A percentile compares a stretch with the other conserved stretches of the same genome.
Evolutionary conservation across 2,113 vertebrate genomes (phyloP).

Genomic region (Planiliza haematocheilus): DNA sequence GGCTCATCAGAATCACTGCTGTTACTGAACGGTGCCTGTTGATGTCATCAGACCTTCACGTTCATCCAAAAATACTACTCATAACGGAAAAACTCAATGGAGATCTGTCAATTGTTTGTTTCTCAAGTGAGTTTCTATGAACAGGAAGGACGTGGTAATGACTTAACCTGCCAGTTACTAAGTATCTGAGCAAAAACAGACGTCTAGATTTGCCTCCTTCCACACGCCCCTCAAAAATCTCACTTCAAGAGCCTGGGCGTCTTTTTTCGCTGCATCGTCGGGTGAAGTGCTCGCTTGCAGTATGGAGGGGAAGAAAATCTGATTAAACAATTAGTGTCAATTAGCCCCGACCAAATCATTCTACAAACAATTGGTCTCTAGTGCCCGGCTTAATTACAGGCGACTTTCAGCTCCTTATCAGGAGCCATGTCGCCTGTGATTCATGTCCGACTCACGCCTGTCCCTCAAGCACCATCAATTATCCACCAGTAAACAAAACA

Average conservation of each 20-base stretch:
- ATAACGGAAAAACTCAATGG: not conserved
- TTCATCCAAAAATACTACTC: constrained; percentile 30
- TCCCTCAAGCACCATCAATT: constrained; percentile 99
- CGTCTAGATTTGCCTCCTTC: not conserved
- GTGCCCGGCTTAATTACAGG: constrained; percentile 98
- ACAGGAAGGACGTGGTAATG: not conserved
- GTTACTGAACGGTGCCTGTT: constrained; percentile 29
- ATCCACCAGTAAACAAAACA: constrained; percentile 95
- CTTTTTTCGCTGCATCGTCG: constrained; percentile 52
- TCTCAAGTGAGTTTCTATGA: not conserved
- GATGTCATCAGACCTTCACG: constrained; percentile 41
- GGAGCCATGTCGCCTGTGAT: constrained; percentile 90
- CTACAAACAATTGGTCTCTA: constrained; percentile 99
- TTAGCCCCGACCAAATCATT: constrained; percentile 98
- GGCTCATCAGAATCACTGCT: constrained; percentile 47
- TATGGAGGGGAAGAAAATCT: constrained; percentile 91
- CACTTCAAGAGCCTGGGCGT: constrained; percentile 25
- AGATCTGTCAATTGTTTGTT: constrained; percentile 20
- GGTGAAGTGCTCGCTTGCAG: constrained; percentile 76
- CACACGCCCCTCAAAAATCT: not conserved
- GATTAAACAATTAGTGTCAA: constrained; percentile 99
- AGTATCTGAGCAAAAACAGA: not conserved
- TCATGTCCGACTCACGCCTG: constrained; percentile 94
- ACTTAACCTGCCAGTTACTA: not conserved
- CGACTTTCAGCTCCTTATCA: constrained; percentile 98